Evolutionary conservation across 2,113 vertebrate genomes (phyloP).

Genomic region (Microtus montanus): DNA sequence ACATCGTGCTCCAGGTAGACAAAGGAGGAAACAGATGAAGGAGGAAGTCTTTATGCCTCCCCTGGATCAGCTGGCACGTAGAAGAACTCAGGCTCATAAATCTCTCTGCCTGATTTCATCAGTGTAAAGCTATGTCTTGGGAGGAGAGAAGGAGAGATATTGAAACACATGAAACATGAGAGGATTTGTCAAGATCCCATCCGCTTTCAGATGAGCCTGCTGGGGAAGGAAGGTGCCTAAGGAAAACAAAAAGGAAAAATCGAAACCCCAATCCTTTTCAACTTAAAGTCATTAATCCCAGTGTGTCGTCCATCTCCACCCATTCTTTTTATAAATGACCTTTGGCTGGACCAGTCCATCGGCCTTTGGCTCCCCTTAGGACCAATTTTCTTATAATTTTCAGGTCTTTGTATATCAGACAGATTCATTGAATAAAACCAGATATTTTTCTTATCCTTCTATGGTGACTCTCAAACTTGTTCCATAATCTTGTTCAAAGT

Average conservation of each 20-base stretch:
- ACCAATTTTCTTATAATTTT: slow-evolving; percentile 65
- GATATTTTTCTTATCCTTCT: slow-evolving; percentile 57
- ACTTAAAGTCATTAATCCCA: slow-evolving; percentile 49
- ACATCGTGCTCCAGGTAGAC: background rate
- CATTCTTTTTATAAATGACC: slow-evolving; percentile 77
- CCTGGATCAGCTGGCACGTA: background rate
- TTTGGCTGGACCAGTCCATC: slow-evolving; percentile 67
- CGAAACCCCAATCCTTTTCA: slow-evolving; percentile 5
- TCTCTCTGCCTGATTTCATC: slow-evolving; percentile 45
- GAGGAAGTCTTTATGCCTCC: background rate
- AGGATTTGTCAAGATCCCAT: slow-evolving; percentile 48
- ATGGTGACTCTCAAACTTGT: slow-evolving; percentile 18
- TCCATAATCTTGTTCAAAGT: slow-evolving; percentile 31
- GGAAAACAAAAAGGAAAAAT: slow-evolving; percentile 27
- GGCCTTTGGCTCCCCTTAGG: slow-evolving; percentile 64
- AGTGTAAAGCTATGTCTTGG: background rate
- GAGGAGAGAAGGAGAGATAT: background rate
- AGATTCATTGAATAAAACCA: slow-evolving; percentile 55
- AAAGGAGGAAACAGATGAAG: background rate
- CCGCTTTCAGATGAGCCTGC: slow-evolving; percentile 61
- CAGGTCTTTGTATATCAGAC: slow-evolving; percentile 48
- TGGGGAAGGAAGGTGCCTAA: slow-evolving; percentile 66
- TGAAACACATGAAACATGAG: background rate
- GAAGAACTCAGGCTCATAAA: background rate
- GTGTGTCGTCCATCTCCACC: slow-evolving; percentile 67